Conservation (phyloP, 2,888 invertebrate genomes). For the Nasonia oneida region DNA sequence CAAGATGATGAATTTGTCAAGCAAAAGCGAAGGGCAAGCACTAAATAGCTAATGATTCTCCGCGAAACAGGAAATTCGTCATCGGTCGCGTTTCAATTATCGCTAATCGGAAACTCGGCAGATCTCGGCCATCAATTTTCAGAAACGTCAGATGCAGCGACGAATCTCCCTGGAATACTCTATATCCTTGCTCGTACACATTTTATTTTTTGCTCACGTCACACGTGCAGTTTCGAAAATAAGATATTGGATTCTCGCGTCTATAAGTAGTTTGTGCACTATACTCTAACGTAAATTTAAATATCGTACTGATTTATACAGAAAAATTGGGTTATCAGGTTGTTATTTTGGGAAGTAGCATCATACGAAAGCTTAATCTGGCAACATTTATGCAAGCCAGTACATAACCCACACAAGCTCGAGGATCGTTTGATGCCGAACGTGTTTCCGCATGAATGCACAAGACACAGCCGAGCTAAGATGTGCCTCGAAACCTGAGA, state of each 20-base stretch:
- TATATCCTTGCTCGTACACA: background rate
- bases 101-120: constrained; percentile 32
- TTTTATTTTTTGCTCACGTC: background rate
- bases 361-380: background rate
- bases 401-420: background rate
- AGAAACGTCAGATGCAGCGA: background rate
- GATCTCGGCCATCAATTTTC: constrained; percentile 42
- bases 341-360: no score
- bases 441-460: background rate
- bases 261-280: background rate
- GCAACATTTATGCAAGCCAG: background rate
- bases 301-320: no score
- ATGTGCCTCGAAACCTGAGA: background rate
- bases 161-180: background rate
- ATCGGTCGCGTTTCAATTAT: constrained; percentile 39
- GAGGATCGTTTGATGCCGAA: background rate
- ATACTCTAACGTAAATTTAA: background rate
- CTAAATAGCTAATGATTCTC: constrained; percentile 28
- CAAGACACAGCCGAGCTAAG: background rate
- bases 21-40: background rate
- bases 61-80: constrained; percentile 38
- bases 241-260: background rate
- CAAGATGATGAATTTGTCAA: constrained; percentile 34
- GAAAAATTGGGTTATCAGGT: no score
- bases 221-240: background rate